phyloP scores from a whole-genome alignment of 1,140 invertebrate genomes.

The Melanaphis sacchari region DNA sequence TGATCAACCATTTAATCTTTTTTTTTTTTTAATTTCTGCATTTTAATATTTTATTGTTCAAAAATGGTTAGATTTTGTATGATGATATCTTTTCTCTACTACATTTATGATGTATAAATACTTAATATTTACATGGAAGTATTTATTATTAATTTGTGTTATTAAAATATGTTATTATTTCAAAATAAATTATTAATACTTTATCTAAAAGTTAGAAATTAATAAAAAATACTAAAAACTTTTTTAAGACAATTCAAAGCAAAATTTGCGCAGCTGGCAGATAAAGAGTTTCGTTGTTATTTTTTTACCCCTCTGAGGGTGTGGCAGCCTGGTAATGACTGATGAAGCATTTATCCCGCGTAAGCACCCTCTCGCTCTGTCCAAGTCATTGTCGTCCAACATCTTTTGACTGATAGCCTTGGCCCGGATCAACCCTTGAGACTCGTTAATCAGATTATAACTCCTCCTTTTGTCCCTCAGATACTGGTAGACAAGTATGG shows the following conservation, averaged over 20 bases:
- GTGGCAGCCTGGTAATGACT: conserved; percentile 57
- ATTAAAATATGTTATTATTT: not conserved
- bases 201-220: not conserved
- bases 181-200: not conserved
- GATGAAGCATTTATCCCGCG: conserved; percentile 56
- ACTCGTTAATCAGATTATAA: conserved; percentile 57
- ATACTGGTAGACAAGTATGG: conserved; percentile 21
- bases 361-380: conserved; percentile 49
- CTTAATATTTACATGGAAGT: too few species aligned
- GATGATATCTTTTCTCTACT: not conserved
- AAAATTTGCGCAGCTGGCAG: conserved; percentile 48
- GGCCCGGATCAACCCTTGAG: conserved; percentile 47
- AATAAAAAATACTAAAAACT: conserved; percentile 22
- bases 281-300: conserved; percentile 54
- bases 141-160: not conserved
- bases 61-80: not conserved
- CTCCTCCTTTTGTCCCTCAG: conserved; percentile 38
- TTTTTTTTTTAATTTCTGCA: not conserved
- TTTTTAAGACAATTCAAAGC: conserved; percentile 52
- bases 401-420: conserved; percentile 57
- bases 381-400: conserved; percentile 55
- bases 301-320: conserved; percentile 47
- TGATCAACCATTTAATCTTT: not conserved
- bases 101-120: not conserved
- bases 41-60: conserved; percentile 3